A percentile compares a stretch with the other conserved stretches of the same genome.
Evolutionary conservation across 2,113 vertebrate species (phyloP).

Genomic region (Psettodes erumei): DNA sequence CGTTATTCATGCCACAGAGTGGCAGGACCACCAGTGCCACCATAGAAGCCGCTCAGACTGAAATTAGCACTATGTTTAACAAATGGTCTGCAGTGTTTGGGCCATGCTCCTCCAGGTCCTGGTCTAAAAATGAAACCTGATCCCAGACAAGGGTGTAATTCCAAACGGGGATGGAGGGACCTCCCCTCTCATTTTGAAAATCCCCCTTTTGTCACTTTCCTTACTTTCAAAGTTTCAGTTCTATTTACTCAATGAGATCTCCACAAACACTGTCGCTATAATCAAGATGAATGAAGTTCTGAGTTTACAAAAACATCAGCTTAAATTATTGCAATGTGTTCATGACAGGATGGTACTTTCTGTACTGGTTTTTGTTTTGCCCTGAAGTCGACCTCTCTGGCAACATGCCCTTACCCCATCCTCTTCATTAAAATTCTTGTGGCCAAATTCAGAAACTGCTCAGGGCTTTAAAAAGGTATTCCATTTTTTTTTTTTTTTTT

Average conservation of each 20-base stretch:
- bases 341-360: not conserved
- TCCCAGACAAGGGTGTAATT: constrained; percentile 13
- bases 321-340: not conserved
- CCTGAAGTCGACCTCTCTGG: not conserved
- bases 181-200: not conserved
- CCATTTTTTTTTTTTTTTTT: too few species aligned
- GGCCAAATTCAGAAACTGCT: not conserved
- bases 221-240: constrained; percentile 2
- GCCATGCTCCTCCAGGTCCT: not conserved
- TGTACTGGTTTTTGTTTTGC: not conserved
- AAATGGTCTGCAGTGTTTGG: not conserved
- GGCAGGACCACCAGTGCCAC: not conserved
- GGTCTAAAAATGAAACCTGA: constrained; percentile 8
- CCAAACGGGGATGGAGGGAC: not conserved
- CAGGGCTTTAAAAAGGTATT: not conserved
- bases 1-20: constrained; percentile 38
- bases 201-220: not conserved
- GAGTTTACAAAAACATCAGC: not conserved
- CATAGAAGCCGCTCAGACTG: not conserved
- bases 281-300: constrained; percentile 11
- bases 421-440: not conserved
- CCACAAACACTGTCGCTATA: not conserved
- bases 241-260: constrained; percentile 3
- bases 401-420: not conserved
- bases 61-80: not conserved